These are phyloP conservation scores for Papilio gigon DNA, from an alignment of 2,888 invertebrate species.

Conservation along the genomic window DNA sequence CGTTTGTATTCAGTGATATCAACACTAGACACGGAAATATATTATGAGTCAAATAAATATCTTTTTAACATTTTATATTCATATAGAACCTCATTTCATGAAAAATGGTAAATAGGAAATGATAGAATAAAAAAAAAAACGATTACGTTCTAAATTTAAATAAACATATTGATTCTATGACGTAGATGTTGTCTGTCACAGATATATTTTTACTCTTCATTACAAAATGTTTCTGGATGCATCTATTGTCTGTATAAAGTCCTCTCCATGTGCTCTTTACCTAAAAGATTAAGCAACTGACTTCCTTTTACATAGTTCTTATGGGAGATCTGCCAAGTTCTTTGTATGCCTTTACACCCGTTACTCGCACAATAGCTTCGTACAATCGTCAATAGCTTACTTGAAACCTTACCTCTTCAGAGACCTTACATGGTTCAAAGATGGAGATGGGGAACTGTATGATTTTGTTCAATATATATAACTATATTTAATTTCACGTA, in stretches of 20 bases:
- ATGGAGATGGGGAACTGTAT: no score
- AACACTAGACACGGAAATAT: neutral
- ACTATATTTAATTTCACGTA: no score
- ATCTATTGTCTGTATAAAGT: neutral
- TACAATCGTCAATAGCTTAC: conserved; percentile 39
- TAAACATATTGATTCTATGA: no score
- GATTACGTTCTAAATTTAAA: no score
- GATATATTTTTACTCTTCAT: no score
- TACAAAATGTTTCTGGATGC: neutral
- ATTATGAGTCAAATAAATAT: neutral
- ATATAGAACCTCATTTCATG: no score
- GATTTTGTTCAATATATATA: no score
- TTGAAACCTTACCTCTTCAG: conserved; percentile 6
- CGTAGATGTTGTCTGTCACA: no score
- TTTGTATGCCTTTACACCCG: conserved; percentile 33
- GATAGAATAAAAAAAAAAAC: no score
- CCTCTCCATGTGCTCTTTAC: conserved; percentile 28
- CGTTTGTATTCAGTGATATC: conserved; percentile 12
- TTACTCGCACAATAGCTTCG: conserved; percentile 28
- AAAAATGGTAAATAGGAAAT: no score
- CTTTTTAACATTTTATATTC: no score
- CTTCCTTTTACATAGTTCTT: conserved; percentile 34
- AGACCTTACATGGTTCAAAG: conserved; percentile 10
- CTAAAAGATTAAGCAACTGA: conserved; percentile 34
- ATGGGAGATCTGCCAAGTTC: conserved; percentile 24